Percentiles rank a stretch among this genome's conserved stretches.
Conservation (phyloP, 2,113 vertebrate genomes). For the Xiphophorus maculatus region DNA sequence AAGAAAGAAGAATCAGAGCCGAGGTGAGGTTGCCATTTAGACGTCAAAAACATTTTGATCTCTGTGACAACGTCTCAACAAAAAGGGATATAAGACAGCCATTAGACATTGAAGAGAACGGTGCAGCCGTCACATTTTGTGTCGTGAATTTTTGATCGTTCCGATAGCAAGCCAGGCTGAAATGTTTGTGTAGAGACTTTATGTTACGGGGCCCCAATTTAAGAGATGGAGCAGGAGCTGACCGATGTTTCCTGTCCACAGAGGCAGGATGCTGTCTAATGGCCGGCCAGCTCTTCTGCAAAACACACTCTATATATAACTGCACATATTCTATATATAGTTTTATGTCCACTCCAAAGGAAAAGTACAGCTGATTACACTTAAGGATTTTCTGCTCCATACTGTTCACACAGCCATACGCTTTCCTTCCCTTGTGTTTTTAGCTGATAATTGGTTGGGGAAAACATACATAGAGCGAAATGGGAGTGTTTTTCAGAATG, state of each 20-base stretch:
- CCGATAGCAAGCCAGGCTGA: neutral
- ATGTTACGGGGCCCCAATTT: neutral
- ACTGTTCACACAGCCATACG: constrained; percentile 15
- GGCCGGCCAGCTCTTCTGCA: constrained; percentile 16
- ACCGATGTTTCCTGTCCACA: constrained; percentile 8
- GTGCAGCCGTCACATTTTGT: neutral
- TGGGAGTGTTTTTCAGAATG: constrained; percentile 15
- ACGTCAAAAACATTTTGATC: constrained; percentile 38
- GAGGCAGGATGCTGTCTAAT: constrained; percentile 21
- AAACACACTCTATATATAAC: neutral
- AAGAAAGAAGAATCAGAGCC: neutral
- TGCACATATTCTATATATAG: constrained; percentile 25
- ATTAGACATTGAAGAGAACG: neutral
- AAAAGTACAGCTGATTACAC: constrained; percentile 33
- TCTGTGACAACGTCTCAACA: constrained; percentile 11
- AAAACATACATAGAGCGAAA: constrained; percentile 13
- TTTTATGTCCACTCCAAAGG: constrained; percentile 20
- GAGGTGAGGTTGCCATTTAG: constrained; percentile 3
- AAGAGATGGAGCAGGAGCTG: neutral
- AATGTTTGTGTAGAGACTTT: neutral
- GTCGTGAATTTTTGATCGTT: neutral
- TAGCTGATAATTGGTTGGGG: neutral
- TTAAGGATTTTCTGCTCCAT: constrained; percentile 17
- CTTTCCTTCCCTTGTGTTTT: constrained; percentile 33
- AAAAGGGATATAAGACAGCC: neutral